These are phyloP conservation scores for Anoplolepis gracilipes DNA, from an alignment of 1,140 invertebrate species.

Conservation along the genomic window DNA sequence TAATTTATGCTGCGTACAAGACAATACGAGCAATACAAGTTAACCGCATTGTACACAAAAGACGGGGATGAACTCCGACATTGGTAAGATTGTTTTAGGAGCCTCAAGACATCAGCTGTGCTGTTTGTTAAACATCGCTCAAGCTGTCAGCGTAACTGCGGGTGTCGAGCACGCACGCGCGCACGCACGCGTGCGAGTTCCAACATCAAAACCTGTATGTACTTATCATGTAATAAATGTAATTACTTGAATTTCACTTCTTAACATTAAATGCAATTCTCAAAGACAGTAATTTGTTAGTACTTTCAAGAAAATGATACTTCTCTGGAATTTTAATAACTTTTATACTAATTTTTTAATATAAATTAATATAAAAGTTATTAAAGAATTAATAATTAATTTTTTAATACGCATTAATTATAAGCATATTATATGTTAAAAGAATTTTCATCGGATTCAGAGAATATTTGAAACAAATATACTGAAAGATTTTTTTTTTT, in stretches of 20 bases:
- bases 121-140: conserved; percentile 79
- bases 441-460: background rate
- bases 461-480: background rate
- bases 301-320: background rate
- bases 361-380: background rate
- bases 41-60: conserved; percentile 52
- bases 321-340: no score
- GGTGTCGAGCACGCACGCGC: background rate
- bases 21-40: background rate
- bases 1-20: conserved; percentile 15
- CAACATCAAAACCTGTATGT: conserved; percentile 10
- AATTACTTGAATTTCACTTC: conserved; percentile 12
- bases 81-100: conserved; percentile 68
- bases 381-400: background rate
- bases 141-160: conserved; percentile 71
- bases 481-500: background rate
- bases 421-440: background rate
- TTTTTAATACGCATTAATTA: background rate
- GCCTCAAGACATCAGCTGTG: conserved; percentile 71
- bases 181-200: conserved; percentile 4
- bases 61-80: conserved; percentile 72
- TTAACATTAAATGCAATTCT: conserved; percentile 10
- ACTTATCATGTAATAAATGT: background rate
- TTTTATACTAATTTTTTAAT: background rate
- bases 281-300: background rate